phyloP scores from a whole-genome alignment of 2,113 vertebrate species.

The Tonatia bakeri region DNA sequence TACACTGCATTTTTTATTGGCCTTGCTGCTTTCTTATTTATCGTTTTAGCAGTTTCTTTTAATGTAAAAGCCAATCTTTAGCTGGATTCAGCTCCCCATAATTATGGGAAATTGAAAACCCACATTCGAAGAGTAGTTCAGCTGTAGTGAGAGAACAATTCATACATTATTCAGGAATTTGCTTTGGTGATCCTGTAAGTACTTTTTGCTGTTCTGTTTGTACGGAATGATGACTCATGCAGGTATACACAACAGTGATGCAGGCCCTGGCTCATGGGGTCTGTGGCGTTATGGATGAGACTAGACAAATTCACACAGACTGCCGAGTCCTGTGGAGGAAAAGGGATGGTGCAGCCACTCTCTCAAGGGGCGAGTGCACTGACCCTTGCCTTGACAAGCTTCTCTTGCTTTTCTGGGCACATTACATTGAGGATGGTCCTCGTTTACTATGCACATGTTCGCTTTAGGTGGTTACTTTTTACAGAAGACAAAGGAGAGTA shows the following conservation, averaged over 20 bases:
- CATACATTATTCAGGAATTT: background rate
- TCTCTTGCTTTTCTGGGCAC: too few species aligned
- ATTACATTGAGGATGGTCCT: too few species aligned
- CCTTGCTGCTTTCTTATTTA: background rate
- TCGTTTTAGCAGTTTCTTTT: conserved; percentile 18
- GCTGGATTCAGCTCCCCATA: background rate
- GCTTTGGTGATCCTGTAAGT: background rate
- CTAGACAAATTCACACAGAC: too few species aligned
- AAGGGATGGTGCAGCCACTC: too few species aligned
- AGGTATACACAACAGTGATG: background rate
- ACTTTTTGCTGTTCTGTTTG: background rate
- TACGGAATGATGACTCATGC: background rate
- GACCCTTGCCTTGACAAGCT: too few species aligned
- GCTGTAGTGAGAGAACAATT: background rate
- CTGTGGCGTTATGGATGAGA: too few species aligned
- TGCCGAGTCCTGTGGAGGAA: too few species aligned
- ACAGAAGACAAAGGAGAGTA: too few species aligned
- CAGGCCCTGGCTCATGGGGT: too few species aligned
- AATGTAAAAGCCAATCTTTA: conserved; percentile 22
- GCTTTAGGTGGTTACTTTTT: too few species aligned
- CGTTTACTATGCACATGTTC: too few species aligned
- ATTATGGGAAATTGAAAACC: conserved; percentile 37
- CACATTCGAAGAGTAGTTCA: background rate
- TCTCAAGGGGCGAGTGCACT: too few species aligned
- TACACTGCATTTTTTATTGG: background rate